Evolutionary conservation across 2,113 vertebrate genomes (phyloP).

Genomic region (Acrocephalus arundinaceus): DNA sequence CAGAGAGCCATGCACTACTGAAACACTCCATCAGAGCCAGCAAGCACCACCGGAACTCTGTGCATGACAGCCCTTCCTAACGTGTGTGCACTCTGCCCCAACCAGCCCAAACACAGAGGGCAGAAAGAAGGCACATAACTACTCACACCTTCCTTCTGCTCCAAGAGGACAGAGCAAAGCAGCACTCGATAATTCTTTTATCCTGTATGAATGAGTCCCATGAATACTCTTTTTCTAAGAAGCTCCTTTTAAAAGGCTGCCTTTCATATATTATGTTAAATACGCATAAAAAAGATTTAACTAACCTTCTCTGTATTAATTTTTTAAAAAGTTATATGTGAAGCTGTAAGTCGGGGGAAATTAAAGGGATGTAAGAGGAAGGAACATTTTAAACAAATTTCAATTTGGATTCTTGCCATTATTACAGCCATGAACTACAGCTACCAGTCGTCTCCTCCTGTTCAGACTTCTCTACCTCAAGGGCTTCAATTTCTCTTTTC

Average conservation of each 20-base stretch:
- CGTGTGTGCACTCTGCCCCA: accelerated
- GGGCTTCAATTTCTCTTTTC: background rate
- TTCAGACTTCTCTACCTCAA: background rate
- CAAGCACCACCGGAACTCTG: background rate
- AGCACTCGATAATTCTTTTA: background rate
- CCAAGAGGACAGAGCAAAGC: background rate
- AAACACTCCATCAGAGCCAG: background rate
- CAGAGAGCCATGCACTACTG: background rate
- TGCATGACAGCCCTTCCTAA: background rate
- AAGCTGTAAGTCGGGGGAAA: background rate
- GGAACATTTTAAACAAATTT: background rate
- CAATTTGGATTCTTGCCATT: background rate
- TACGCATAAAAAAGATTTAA: background rate
- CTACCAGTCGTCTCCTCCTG: background rate
- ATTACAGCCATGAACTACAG: background rate
- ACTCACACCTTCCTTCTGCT: background rate
- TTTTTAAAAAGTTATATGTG: background rate
- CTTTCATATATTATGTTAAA: background rate
- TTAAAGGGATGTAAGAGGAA: background rate
- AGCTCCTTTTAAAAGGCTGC: background rate
- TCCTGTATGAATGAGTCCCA: background rate
- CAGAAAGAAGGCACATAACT: background rate
- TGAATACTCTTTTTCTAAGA: background rate
- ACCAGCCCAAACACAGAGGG: background rate
- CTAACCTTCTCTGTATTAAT: background rate